phyloP scores from a whole-genome alignment of 2,888 invertebrate species.

The Sesamia inferens region DNA sequence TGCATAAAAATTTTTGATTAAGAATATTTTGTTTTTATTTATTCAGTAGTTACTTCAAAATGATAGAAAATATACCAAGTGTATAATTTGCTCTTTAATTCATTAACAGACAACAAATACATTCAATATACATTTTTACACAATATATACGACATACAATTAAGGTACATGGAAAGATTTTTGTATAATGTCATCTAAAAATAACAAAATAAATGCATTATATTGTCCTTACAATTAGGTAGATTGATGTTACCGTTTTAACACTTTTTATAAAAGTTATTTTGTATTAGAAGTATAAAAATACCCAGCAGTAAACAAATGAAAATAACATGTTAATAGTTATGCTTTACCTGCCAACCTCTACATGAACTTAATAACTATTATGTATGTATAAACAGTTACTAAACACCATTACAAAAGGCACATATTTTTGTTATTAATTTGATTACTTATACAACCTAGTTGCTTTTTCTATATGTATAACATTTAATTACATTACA shows the following conservation, averaged over 20 bases:
- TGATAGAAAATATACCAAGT: conserved; percentile 41
- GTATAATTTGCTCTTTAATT: conserved; percentile 49
- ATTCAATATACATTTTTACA: conserved; percentile 39
- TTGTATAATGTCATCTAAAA: conserved; percentile 31
- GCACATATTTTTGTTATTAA: conserved; percentile 21
- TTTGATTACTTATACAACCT: neutral
- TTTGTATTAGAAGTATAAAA: neutral
- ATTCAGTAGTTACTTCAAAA: conserved; percentile 2
- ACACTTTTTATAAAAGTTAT: neutral
- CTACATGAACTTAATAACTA: neutral
- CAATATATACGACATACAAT: conserved; percentile 42
- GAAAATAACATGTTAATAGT: neutral
- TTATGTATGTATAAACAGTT: neutral
- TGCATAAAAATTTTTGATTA: neutral
- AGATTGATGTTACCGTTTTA: conserved; percentile 7
- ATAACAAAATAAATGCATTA: conserved; percentile 52
- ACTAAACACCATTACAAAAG: conserved; percentile 12
- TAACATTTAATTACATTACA: neutral
- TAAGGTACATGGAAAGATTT: conserved; percentile 17
- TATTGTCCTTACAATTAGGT: conserved; percentile 30
- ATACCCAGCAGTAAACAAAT: neutral
- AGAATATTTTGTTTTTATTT: neutral
- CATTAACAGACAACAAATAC: conserved; percentile 59
- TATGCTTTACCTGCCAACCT: neutral
- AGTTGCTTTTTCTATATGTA: conserved; percentile 1